A percentile compares a stretch with the other conserved stretches of the same genome.
Conservation (phyloP, 2,113 vertebrate species). For the Cairina moschata region DNA sequence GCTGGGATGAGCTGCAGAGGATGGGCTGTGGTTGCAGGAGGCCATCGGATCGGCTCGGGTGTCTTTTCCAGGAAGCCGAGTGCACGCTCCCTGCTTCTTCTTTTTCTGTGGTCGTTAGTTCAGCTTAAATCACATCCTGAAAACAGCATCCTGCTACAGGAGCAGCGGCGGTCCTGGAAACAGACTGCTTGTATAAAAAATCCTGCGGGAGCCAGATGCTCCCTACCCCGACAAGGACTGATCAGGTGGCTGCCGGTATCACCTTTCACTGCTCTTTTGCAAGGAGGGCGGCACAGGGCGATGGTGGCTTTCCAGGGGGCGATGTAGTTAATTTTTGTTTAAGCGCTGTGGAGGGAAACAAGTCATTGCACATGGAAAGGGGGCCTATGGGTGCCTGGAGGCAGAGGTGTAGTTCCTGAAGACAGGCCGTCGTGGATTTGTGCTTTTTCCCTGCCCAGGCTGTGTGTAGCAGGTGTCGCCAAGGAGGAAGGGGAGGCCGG, state of each 20-base stretch:
- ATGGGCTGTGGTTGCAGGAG: not conserved
- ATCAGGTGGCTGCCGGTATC: not conserved
- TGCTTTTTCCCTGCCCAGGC: not conserved
- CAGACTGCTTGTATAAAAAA: not conserved
- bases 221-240: not conserved
- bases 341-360: not conserved
- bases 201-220: not conserved
- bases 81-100: not conserved
- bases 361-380: not conserved
- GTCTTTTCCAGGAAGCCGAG: slow-evolving; percentile 32
- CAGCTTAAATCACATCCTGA: not conserved
- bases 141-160: slow-evolving; percentile 23
- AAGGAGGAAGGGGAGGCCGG: not conserved
- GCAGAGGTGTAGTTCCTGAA: not conserved
- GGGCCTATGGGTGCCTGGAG: not conserved
- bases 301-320: slow-evolving; percentile 27
- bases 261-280: slow-evolving; percentile 9
- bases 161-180: not conserved
- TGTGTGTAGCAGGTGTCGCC: not conserved
- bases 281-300: not conserved
- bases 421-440: too few relatives aligned
- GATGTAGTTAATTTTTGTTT: not conserved
- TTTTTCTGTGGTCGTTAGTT: not conserved
- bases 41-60: not conserved
- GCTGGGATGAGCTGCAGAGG: not conserved